Conservation (phyloP, 2,888 invertebrate species). For the Cacoxenus indagator region DNA sequence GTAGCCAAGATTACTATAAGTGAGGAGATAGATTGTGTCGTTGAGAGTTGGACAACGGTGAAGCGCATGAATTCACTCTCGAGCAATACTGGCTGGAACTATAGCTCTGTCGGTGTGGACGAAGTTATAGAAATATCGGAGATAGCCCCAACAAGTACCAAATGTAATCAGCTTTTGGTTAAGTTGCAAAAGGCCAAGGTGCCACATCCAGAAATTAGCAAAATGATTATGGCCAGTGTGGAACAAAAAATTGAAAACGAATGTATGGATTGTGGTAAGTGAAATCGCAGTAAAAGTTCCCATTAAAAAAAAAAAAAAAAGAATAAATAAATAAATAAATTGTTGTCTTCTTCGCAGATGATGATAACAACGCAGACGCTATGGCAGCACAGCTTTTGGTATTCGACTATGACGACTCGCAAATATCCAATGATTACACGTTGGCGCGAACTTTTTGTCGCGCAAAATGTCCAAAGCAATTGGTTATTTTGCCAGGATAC, state of each 20-base stretch:
- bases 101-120: slow-evolving; percentile 18
- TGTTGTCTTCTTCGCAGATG: slow-evolving; percentile 29
- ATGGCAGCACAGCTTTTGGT: slow-evolving; percentile 64
- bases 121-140: slow-evolving; percentile 71
- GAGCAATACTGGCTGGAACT: slow-evolving; percentile 31
- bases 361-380: slow-evolving; percentile 51
- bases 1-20: slow-evolving; percentile 56
- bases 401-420: slow-evolving; percentile 57
- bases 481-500: slow-evolving; percentile 76
- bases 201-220: slow-evolving; percentile 45
- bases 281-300: slow-evolving; percentile 2
- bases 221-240: slow-evolving; percentile 63
- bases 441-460: slow-evolving; percentile 74
- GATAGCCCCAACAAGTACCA: slow-evolving; percentile 77
- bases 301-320: background rate
- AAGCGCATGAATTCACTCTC: slow-evolving; percentile 62
- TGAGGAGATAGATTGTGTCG: slow-evolving; percentile 65
- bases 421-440: slow-evolving; percentile 64
- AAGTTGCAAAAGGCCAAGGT: slow-evolving; percentile 60
- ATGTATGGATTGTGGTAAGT: slow-evolving; percentile 45
- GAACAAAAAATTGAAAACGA: slow-evolving; percentile 53
- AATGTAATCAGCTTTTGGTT: slow-evolving; percentile 78
- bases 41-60: slow-evolving; percentile 63
- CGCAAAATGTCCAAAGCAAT: slow-evolving; percentile 79
- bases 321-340: background rate